These are phyloP conservation scores for Aphelocoma californica DNA, from an alignment of 2,797 vertebrate genomes.

Conservation along the genomic window DNA sequence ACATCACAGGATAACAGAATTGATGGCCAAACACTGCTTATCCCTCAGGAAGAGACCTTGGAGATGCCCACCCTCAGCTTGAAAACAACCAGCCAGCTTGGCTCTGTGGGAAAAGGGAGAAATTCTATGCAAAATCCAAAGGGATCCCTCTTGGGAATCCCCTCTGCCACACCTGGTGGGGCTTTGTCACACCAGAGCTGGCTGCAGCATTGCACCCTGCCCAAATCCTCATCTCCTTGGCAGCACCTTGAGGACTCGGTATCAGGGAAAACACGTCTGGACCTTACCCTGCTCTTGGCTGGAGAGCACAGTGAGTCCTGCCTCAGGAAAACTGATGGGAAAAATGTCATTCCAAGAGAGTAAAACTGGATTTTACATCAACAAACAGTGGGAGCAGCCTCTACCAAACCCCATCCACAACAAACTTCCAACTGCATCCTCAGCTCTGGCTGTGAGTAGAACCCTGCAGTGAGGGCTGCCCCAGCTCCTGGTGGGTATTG, in stretches of 20 bases:
- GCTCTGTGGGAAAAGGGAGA: neutral
- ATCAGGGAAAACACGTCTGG: neutral
- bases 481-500: neutral
- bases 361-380: neutral
- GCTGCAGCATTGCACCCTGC: neutral
- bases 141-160: neutral
- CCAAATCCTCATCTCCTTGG: neutral
- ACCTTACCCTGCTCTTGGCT: neutral
- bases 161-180: neutral
- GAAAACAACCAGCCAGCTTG: neutral
- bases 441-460: accelerated
- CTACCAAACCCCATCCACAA: neutral
- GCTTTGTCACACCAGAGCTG: neutral
- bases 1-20: accelerated
- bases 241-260: neutral
- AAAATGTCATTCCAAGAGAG: neutral
- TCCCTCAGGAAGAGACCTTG: neutral
- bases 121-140: neutral
- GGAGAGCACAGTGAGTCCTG: neutral
- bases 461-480: neutral
- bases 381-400: neutral
- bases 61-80: accelerated
- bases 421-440: neutral
- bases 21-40: neutral
- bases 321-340: neutral